Evolutionary conservation across 1,140 invertebrate genomes (phyloP).

Genomic region (Magallana angulata): DNA sequence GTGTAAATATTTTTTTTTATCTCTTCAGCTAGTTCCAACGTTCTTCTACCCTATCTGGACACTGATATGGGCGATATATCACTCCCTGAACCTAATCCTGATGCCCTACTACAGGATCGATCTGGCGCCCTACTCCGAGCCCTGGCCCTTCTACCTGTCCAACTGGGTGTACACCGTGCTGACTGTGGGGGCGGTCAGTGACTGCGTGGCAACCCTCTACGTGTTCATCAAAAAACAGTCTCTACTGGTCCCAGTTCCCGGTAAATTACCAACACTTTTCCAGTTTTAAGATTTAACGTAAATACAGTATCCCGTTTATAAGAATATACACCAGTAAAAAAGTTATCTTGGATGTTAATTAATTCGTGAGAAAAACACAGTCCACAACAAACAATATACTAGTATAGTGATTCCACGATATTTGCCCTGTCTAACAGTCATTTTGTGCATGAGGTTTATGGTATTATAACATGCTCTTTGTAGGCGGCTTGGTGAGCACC

Average conservation of each 20-base stretch:
- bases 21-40: conserved; percentile 13
- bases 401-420: too few species aligned
- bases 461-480: not conserved
- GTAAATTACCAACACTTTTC: not conserved
- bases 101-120: conserved; percentile 7
- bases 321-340: too few species aligned
- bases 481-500: not conserved
- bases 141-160: conserved; percentile 43
- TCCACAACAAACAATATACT: too few species aligned
- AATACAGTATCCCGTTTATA: too few species aligned
- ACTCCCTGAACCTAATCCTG: not conserved
- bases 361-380: too few species aligned
- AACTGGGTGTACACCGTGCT: conserved; percentile 46
- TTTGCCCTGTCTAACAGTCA: too few species aligned
- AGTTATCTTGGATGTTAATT: too few species aligned
- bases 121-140: not conserved
- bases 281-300: not conserved
- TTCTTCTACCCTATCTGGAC: conserved; percentile 48
- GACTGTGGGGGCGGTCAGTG: not conserved
- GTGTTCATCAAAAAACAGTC: conserved; percentile 1
- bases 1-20: not conserved
- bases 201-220: conserved; percentile 36
- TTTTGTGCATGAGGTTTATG: not conserved
- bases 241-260: not conserved
- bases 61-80: conserved; percentile 41